A percentile compares a stretch with the other conserved stretches of the same genome.
phyloP scores from a whole-genome alignment of 2,113 vertebrate genomes.

The Peromyscus maniculatus region DNA sequence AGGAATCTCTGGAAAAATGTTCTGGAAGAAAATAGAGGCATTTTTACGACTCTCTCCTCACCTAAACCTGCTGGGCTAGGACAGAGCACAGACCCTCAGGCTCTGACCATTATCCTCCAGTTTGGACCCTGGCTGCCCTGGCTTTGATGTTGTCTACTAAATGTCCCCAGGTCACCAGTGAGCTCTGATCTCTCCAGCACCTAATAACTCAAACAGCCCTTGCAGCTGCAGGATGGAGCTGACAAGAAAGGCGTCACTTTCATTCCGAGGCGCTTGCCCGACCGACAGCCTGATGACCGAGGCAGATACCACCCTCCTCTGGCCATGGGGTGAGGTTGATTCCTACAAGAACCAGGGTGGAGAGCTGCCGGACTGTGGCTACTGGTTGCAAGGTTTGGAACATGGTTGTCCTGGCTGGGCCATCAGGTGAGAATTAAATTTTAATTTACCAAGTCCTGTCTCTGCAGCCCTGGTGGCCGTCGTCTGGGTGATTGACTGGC shows the following conservation, averaged over 20 bases:
- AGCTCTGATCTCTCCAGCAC: conserved; percentile 82
- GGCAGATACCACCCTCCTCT: conserved; percentile 40
- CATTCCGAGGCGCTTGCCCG: conserved; percentile 70
- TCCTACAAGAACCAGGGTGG: conserved; percentile 81
- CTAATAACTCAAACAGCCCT: conserved; percentile 79
- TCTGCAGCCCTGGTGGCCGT: conserved; percentile 87
- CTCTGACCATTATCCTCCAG: conserved; percentile 63
- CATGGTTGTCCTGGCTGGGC: conserved; percentile 84
- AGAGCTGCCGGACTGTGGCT: conserved; percentile 77
- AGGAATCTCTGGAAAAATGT: conserved; percentile 66
- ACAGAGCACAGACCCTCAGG: conserved; percentile 69
- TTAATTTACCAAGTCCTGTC: conserved; percentile 91
- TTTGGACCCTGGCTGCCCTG: not conserved
- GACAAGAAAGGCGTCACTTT: conserved; percentile 26
- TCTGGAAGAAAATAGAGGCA: conserved; percentile 69
- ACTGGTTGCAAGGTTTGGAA: conserved; percentile 83
- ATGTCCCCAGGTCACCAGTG: conserved; percentile 68
- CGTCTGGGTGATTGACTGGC: conserved; percentile 90
- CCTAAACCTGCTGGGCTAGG: conserved; percentile 71
- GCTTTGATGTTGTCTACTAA: conserved; percentile 83
- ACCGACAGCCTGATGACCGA: conserved; percentile 69
- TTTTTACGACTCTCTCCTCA: conserved; percentile 78
- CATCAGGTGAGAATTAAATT: conserved; percentile 93
- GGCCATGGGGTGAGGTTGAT: conserved; percentile 81
- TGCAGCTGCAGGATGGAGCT: conserved; percentile 71